Conservation (phyloP, 2,113 vertebrate genomes). For the Panthera leo region DNA sequence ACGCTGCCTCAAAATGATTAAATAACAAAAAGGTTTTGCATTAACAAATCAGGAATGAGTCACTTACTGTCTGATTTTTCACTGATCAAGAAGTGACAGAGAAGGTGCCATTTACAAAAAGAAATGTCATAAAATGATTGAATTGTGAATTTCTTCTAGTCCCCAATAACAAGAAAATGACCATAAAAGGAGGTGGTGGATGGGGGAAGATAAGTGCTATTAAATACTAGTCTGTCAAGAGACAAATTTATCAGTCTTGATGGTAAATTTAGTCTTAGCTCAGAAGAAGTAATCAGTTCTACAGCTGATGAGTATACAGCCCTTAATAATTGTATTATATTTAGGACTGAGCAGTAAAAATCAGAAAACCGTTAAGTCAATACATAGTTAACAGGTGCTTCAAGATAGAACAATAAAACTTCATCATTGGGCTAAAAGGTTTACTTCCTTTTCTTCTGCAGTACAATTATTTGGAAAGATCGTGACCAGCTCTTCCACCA, state of each 20-base stretch:
- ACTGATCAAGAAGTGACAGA: slow-evolving; percentile 58
- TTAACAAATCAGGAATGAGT: slow-evolving; percentile 65
- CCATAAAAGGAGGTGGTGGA: slow-evolving; percentile 40
- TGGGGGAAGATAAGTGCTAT: neutral
- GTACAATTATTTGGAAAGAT: neutral
- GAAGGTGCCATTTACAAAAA: slow-evolving; percentile 61
- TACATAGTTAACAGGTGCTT: neutral
- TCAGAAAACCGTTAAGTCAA: slow-evolving; percentile 17
- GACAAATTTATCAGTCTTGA: neutral
- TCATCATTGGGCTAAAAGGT: neutral
- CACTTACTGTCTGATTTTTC: slow-evolving; percentile 58
- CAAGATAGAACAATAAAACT: neutral
- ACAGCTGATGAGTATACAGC: neutral
- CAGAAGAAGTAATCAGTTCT: neutral
- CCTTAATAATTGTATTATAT: neutral
- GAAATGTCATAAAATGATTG: slow-evolving; percentile 60
- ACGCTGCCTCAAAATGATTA: slow-evolving; percentile 56
- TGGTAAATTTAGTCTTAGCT: slow-evolving; percentile 22
- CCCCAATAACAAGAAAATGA: slow-evolving; percentile 50
- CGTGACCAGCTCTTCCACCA: neutral
- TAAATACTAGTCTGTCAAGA: slow-evolving; percentile 39
- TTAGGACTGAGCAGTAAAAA: neutral
- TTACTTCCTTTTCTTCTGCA: neutral
- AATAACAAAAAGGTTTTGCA: slow-evolving; percentile 58
- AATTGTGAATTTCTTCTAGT: slow-evolving; percentile 23